phyloP scores from a whole-genome alignment of 2,113 vertebrate species.

The Stegastes partitus region DNA sequence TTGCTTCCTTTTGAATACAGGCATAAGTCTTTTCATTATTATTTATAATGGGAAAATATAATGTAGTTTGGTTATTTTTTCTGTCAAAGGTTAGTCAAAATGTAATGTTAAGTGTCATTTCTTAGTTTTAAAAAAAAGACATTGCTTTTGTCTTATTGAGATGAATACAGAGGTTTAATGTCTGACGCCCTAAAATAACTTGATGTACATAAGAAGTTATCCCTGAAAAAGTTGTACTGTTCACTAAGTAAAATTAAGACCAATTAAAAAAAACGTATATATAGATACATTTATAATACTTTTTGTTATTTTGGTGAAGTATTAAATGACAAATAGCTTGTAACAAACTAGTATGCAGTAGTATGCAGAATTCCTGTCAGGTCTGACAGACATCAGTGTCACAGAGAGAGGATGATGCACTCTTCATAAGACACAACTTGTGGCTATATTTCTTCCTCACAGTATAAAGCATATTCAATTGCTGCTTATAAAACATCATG shows the following conservation, averaged over 20 bases:
- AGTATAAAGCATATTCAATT: background rate
- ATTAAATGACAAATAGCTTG: no score
- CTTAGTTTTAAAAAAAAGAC: no score
- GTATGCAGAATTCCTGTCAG: background rate
- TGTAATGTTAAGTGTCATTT: no score
- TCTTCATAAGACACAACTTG: background rate
- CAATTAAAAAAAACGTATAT: no score
- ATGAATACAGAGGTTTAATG: no score
- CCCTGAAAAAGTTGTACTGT: background rate
- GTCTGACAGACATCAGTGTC: background rate
- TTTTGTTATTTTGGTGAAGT: no score
- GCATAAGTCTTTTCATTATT: background rate
- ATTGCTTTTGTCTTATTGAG: no score
- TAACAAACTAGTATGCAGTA: background rate
- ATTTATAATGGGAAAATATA: background rate
- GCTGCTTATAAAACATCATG: background rate
- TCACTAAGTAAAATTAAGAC: background rate
- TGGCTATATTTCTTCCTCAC: background rate
- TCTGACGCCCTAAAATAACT: no score
- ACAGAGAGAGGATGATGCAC: background rate
- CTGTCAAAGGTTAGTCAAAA: no score
- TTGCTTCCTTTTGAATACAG: background rate
- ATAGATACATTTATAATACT: no score
- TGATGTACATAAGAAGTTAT: background rate
- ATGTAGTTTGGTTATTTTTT: background rate